Percentiles rank a stretch among this genome's conserved stretches.
These are phyloP conservation scores for Siniperca undulata DNA, from an alignment of 2,797 vertebrate species.

Conservation along the genomic window DNA sequence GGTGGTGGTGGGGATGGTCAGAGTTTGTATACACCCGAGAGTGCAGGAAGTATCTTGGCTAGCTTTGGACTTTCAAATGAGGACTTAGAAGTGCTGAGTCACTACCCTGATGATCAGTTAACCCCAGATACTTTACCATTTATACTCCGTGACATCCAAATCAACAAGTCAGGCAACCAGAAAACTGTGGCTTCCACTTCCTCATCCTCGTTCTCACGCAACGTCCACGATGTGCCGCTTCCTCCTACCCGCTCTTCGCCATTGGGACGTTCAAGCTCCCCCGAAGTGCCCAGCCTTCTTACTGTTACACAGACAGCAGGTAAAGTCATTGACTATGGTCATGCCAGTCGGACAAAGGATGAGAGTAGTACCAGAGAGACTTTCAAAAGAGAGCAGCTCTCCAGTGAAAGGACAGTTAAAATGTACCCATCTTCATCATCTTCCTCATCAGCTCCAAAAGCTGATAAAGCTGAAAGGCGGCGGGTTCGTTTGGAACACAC, in stretches of 20 bases:
- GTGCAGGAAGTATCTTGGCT: slow-evolving; percentile 92
- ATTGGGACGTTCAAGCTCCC: slow-evolving; percentile 43
- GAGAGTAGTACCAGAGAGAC: slow-evolving; percentile 80
- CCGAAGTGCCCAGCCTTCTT: slow-evolving; percentile 77
- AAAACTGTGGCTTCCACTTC: slow-evolving; percentile 46
- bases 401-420: slow-evolving; percentile 75
- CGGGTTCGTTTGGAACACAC: slow-evolving; percentile 61
- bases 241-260: slow-evolving; percentile 33
- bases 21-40: slow-evolving; percentile 90
- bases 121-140: slow-evolving; percentile 94
- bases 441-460: slow-evolving; percentile 55
- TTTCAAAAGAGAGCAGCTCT: slow-evolving; percentile 74
- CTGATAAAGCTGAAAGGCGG: slow-evolving; percentile 62
- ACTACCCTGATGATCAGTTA: slow-evolving; percentile 93
- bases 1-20: slow-evolving; percentile 70
- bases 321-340: slow-evolving; percentile 93
- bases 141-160: slow-evolving; percentile 92
- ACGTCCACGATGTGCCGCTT: slow-evolving; percentile 31
- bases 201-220: slow-evolving; percentile 49
- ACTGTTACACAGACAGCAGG: slow-evolving; percentile 79
- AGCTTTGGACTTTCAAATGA: slow-evolving; percentile 95
- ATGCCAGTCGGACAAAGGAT: slow-evolving; percentile 87
- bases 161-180: slow-evolving; percentile 87
- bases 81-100: slow-evolving; percentile 94
- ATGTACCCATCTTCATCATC: slow-evolving; percentile 48